Conservation (phyloP, 2,888 invertebrate genomes). For the Empis stercorea region DNA sequence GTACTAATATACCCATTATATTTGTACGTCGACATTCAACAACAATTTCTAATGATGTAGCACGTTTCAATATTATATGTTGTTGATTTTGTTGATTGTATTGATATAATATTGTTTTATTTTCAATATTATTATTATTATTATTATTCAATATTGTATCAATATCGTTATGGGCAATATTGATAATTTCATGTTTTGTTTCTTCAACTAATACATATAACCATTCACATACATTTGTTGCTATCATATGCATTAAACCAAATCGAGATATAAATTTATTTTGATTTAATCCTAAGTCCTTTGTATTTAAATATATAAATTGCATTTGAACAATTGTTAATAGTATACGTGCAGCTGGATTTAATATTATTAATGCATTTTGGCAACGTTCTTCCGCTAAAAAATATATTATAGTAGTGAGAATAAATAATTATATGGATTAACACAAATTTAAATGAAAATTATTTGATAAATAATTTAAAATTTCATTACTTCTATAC, state of each 20-base stretch:
- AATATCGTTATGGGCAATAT: constrained; percentile 40
- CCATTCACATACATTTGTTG: constrained; percentile 92
- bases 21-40: constrained; percentile 46
- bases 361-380: constrained; percentile 54
- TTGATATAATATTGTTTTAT: constrained; percentile 3
- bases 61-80: background rate
- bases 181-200: constrained; percentile 75
- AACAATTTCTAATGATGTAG: constrained; percentile 6
- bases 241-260: constrained; percentile 83
- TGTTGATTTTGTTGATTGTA: constrained; percentile 6
- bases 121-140: constrained; percentile 5
- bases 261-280: constrained; percentile 66
- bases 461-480: too few species aligned
- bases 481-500: too few species aligned
- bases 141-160: constrained; percentile 8
- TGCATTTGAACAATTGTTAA: constrained; percentile 84
- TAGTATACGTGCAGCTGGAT: constrained; percentile 70
- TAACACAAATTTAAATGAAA: too few species aligned
- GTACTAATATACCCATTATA: constrained; percentile 55
- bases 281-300: constrained; percentile 50
- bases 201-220: constrained; percentile 75
- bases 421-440: too few species aligned
- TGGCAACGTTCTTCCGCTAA: constrained; percentile 37
- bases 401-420: too few species aligned
- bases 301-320: constrained; percentile 84